Evolutionary conservation across 2,888 invertebrate genomes (phyloP).

Genomic region (Zootermopsis nevadensis): DNA sequence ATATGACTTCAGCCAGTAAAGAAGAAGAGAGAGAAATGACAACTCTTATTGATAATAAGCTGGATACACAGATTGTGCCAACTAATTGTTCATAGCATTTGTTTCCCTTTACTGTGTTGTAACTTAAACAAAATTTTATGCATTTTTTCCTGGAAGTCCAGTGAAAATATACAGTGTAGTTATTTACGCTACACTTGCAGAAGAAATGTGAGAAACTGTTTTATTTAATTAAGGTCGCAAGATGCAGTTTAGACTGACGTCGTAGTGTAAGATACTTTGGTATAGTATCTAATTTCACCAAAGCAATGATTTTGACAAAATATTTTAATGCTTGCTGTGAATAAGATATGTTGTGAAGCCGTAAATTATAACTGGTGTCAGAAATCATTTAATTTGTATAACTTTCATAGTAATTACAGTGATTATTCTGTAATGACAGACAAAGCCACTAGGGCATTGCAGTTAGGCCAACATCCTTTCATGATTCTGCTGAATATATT

Average conservation of each 20-base stretch:
- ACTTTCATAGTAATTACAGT: not conserved
- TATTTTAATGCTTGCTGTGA: not conserved
- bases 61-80: constrained; percentile 46
- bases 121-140: not conserved
- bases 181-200: not conserved
- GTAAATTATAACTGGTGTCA: not conserved
- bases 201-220: not conserved
- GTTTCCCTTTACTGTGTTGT: not conserved
- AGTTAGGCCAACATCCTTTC: not conserved
- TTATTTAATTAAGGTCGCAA: too few species aligned
- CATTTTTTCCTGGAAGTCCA: not conserved
- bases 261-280: not conserved
- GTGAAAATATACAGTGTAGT: not conserved
- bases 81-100: constrained; percentile 29
- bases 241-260: not conserved
- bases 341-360: not conserved
- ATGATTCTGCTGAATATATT: not conserved
- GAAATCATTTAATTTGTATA: not conserved
- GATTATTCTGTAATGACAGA: not conserved
- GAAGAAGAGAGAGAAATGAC: constrained; percentile 65
- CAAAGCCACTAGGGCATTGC: not conserved
- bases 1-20: constrained; percentile 64
- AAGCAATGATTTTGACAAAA: not conserved
- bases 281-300: not conserved
- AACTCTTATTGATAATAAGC: constrained; percentile 58